Evolutionary conservation across 2,113 vertebrate genomes (phyloP), one percentile per base, ranked within the genome.

Genomic region (Struthio camelus): DNA sequence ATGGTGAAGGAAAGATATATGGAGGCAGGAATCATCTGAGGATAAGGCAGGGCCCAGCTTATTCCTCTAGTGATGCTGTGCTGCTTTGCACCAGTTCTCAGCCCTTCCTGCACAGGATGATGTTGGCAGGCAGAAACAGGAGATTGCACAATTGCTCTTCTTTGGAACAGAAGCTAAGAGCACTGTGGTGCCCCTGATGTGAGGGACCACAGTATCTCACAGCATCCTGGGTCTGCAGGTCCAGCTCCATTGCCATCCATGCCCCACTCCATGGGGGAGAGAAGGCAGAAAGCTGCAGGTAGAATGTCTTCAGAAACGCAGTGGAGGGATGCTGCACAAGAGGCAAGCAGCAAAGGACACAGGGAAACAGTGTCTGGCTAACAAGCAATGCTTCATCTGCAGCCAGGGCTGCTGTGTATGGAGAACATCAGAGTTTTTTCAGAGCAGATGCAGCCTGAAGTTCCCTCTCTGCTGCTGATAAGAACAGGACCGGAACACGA

Each of bases 311-410:
- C 69, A 34, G n/a, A 64, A 34, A 34, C 8, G 38, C 42, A 0
- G 0, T 2, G 18, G 36, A 2, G 7, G 30, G 34, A 28, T 14
- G 14, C 2, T 6, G 23, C 1, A 5, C 1, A 24, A 73, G 53
- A 48, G 72, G 4, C 54, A 32, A 28, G 67, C 46, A 48, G 28
- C 15, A 25, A 3, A 20, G 3, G 6, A 12, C 0, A 0, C 7
- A 18, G 65, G 28, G 42, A 83, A 36, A 17, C 42, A 46, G 53
- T 38, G 46, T 6, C 32, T 18, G 22, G 54, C 54, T 6, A 27
- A 11, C 22, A 10, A 23, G 25, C 3, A 38, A 38, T 0, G 5
- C 9, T 15, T n/a, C 23, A 32, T 19, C 27, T 38, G 61, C 40
- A 80, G 61, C 53, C 48, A 24, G 44, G 38, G 4, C 28, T 82